Conservation (phyloP, 2,113 vertebrate genomes). For the Varanus salvator region DNA sequence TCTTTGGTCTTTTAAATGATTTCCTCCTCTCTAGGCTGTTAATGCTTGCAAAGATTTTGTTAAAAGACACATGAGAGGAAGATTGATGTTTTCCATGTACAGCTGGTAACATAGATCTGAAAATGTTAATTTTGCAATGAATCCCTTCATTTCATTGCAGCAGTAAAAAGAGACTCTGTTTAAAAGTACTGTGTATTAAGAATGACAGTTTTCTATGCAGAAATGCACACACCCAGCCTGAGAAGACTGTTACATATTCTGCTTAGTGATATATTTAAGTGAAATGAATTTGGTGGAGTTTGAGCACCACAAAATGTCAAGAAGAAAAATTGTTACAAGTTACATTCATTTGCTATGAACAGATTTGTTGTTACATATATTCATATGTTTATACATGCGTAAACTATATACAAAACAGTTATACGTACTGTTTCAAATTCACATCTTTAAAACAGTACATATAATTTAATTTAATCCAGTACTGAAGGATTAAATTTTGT, state of each 20-base stretch:
- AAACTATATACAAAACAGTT: too few species aligned
- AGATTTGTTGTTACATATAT: background rate
- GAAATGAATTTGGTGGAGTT: constrained; percentile 31
- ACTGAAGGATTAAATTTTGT: background rate
- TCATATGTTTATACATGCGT: too few species aligned
- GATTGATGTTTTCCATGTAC: background rate
- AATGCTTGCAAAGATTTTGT: background rate
- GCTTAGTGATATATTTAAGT: constrained; percentile 46
- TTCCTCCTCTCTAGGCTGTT: background rate
- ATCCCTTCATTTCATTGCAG: constrained; percentile 45
- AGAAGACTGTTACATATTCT: constrained; percentile 44
- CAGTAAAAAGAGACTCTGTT: constrained; percentile 48
- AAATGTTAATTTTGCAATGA: constrained; percentile 60
- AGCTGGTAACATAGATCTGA: constrained; percentile 42
- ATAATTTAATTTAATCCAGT: constrained; percentile 33
- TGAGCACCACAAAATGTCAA: constrained; percentile 30
- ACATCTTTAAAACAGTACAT: constrained; percentile 22
- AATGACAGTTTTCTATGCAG: constrained; percentile 52
- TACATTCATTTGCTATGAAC: constrained; percentile 38
- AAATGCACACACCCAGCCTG: constrained; percentile 42
- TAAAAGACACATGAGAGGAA: background rate
- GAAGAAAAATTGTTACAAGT: constrained; percentile 38
- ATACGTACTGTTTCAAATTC: too few species aligned
- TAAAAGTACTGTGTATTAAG: constrained; percentile 49
- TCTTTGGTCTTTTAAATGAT: constrained; percentile 9